Conservation (phyloP, 1,140 invertebrate species). For the Drosophila burlai region DNA sequence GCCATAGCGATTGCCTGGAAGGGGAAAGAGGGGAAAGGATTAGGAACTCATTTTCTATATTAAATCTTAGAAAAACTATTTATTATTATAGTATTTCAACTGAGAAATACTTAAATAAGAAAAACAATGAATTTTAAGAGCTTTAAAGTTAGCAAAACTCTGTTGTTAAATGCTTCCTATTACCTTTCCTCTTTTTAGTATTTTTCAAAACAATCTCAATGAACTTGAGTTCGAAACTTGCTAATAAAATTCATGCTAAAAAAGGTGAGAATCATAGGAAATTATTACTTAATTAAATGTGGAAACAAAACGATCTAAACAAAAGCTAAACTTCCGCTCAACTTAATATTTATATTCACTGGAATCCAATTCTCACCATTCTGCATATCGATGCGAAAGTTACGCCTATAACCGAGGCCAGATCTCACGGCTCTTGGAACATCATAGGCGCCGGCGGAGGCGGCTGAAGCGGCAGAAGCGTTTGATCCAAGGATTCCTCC, state of each 20-base stretch:
- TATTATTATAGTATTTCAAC: not conserved
- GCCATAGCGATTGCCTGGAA: constrained; percentile 69
- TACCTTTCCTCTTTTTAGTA: not conserved
- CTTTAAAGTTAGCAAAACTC: not conserved
- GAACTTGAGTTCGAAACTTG: not conserved
- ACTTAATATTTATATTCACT: not conserved
- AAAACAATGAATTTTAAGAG: not conserved
- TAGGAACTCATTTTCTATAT: not conserved
- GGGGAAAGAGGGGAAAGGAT: not conserved
- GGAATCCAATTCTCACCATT: constrained; percentile 51
- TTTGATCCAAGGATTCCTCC: constrained; percentile 34
- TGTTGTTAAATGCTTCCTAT: not conserved
- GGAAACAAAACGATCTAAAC: not conserved
- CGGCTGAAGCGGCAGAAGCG: constrained; percentile 29
- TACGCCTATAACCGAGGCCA: constrained; percentile 79
- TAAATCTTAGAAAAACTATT: not conserved
- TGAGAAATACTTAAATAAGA: too few species aligned
- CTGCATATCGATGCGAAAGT: constrained; percentile 84
- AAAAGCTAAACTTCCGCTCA: constrained; percentile 7
- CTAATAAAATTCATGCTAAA: constrained; percentile 1
- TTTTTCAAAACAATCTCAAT: not conserved
- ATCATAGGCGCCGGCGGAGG: constrained; percentile 72
- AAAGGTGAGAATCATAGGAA: not conserved
- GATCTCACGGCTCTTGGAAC: constrained; percentile 81
- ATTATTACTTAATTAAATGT: constrained; percentile 5